Evolutionary conservation across 2,888 invertebrate genomes (phyloP), one percentile per base, ranked within the genome.

Genomic region (Trachelus troglodyta): DNA sequence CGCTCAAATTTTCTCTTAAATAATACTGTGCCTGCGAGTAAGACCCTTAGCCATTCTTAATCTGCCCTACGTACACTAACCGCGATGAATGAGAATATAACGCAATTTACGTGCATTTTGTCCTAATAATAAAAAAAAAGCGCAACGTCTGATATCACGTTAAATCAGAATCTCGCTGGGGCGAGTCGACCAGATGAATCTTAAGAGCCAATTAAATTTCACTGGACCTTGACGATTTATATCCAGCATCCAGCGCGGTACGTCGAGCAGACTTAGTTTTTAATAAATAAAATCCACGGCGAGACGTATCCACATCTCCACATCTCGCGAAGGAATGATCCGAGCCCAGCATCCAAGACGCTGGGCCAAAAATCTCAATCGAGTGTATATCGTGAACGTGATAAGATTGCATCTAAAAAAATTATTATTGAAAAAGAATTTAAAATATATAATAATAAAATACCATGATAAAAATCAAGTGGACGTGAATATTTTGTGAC

Each of bases 141-240:
- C 23, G 9, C 23, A 56, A 23, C 56, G 56, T 23, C 23, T 23
- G 15, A 40, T 4, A 15, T 15, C 12, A 33, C 69, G 33, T 12
- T 69, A 11, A 69, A 69, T 30, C 30, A 30, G 34, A 69, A 69
- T 12, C 33, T 30, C 69, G 6, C 6, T 33, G 4, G n/a, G 4
- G 4, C 31, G 71, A 71, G 34, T 11, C 9, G 1, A 34, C 71
- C 71, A 4, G 71, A 71, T 31, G 12, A 71, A 71, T 71, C 31
- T 71, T 71, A 71, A 31, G 71, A 71, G 71, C 71, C 33, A 23
- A 34, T 71, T 71, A 71, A 33, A 30, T 71, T 23, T 30, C 71
- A 34, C 2, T 56, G 23, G 23, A 34, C 71, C 71, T 3, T 15
- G 23, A 34, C 4, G 71, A 71, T 71, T 71, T 71, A 71, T 9